A percentile compares a stretch with the other conserved stretches of the same genome.
Conservation (phyloP, 2,113 vertebrate genomes). For the Pseudonaja textilis region DNA sequence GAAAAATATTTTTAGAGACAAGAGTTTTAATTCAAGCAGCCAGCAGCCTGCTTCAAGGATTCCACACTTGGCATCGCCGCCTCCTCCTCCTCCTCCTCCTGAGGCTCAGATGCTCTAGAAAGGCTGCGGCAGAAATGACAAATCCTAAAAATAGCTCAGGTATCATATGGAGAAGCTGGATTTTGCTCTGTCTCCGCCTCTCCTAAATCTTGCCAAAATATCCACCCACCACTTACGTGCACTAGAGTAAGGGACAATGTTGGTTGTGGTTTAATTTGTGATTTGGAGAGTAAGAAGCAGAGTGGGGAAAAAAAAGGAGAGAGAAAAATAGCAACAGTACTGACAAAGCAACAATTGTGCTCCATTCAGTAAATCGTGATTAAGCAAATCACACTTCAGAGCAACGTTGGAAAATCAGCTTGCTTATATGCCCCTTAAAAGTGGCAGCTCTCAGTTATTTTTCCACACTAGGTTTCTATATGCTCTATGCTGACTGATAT, state of each 20-base stretch:
- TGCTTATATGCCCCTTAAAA: not conserved
- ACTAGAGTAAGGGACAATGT: slow-evolving; percentile 11
- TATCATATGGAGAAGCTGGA: not conserved
- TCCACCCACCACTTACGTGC: slow-evolving; percentile 15
- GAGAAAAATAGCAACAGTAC: not conserved
- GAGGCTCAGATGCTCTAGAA: not conserved
- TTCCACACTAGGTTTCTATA: not conserved
- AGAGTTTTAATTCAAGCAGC: not conserved
- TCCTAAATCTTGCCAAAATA: slow-evolving; percentile 23
- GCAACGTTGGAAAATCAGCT: not conserved
- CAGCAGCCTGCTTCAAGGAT: not conserved
- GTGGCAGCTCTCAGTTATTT: not conserved
- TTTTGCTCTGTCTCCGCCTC: not conserved
- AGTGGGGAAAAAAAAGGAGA: too few relatives aligned
- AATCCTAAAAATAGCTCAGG: slow-evolving; percentile 18
- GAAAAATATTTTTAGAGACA: slow-evolving; percentile 6
- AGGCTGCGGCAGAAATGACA: slow-evolving; percentile 7
- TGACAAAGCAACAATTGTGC: not conserved
- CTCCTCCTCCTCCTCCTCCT: not conserved
- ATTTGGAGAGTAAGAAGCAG: not conserved
- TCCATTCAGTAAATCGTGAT: not conserved
- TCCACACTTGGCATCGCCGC: not conserved
- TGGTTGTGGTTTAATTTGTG: not conserved
- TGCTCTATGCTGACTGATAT: not conserved
- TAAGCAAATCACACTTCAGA: not conserved